Evolutionary conservation across 2,888 invertebrate species (phyloP), one percentile per base, ranked within the genome.

Genomic region (Xestobium rufovillosum): DNA sequence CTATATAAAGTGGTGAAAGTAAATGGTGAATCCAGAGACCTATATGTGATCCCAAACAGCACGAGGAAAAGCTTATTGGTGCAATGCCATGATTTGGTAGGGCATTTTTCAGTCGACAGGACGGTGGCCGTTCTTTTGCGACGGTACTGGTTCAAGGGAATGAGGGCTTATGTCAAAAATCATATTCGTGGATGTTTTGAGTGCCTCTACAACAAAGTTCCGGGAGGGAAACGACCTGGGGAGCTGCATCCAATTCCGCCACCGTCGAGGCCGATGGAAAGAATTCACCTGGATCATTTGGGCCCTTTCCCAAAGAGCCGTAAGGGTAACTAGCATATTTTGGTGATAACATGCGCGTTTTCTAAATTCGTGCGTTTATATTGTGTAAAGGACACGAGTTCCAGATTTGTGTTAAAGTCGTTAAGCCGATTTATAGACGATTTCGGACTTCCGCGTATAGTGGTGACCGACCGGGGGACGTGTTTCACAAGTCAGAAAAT

Each of bases 211-310:
- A n/a, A 9, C n/a, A 36, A 36, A 17, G 14, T 19, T 9, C 36
- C 31, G 14, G 36, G 34, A 12, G 36, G 31, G 8, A 36, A 36
- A 16, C 11, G 28, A 36, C 32, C 33, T 13, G 36, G 31, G 9
- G 3, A 23, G 13, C 14, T 32, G 12, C 35, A 35, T 16, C 30
- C 11, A 14, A n/a, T 19, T n/a, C 4, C 12, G 4, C n/a, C 15
- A 29, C 34, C 27, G n/a, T 9, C 4, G 3, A 34, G 26, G 27
- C 34, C 34, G 3, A 34, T 34, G 34, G 27, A 34, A 13, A 28
- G 12, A 19, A 10, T 34, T 9, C 26, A 34, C 11, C 27, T 16
- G 27, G 25, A n/a, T n/a, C n/a, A n/a, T n/a, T n/a, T n/a, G n/a
- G n/a, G n/a, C n/a, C n/a, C n/a, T n/a, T n/a, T n/a, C 26, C 29